Evolutionary conservation across 2,113 vertebrate genomes (phyloP).

Genomic region (Grallaria varia): DNA sequence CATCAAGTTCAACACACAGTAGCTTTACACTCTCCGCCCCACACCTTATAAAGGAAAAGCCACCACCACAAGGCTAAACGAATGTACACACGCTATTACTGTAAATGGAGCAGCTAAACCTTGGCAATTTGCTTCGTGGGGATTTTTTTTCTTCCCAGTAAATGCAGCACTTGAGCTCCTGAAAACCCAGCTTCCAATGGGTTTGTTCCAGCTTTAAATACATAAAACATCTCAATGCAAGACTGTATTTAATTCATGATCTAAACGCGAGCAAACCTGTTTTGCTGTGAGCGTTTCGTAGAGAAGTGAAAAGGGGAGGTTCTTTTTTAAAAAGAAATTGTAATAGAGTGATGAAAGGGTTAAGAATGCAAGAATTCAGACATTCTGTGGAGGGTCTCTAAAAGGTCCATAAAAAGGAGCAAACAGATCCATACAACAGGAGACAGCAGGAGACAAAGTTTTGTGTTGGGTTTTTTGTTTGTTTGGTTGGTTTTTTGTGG

Average conservation of each 20-base stretch:
- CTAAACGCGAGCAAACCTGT: slow-evolving; percentile 71
- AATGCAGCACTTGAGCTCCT: slow-evolving; percentile 70
- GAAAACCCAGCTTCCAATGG: background rate
- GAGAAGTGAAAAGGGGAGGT: slow-evolving; percentile 51
- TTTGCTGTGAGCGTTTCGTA: slow-evolving; percentile 62
- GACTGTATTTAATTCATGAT: slow-evolving; percentile 70
- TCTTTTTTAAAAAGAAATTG: slow-evolving; percentile 57
- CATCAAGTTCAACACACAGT: slow-evolving; percentile 65
- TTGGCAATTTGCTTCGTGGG: slow-evolving; percentile 58
- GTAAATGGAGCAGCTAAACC: slow-evolving; percentile 73
- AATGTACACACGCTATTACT: slow-evolving; percentile 63
- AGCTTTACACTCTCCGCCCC: slow-evolving; percentile 59
- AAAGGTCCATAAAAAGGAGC: slow-evolving; percentile 80
- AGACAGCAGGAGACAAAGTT: slow-evolving; percentile 72
- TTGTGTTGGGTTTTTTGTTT: background rate
- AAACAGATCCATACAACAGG: slow-evolving; percentile 72
- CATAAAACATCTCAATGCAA: slow-evolving; percentile 69
- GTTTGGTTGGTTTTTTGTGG: background rate
- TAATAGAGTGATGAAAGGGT: slow-evolving; percentile 73
- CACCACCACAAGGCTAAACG: slow-evolving; percentile 67
- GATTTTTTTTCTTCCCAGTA: slow-evolving; percentile 54
- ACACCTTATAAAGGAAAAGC: slow-evolving; percentile 58
- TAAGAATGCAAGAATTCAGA: slow-evolving; percentile 75
- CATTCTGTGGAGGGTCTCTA: slow-evolving; percentile 72
- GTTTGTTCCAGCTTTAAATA: slow-evolving; percentile 75